Evolutionary conservation across 2,888 invertebrate genomes (phyloP).

Genomic region (Sphaerophoria taeniata): DNA sequence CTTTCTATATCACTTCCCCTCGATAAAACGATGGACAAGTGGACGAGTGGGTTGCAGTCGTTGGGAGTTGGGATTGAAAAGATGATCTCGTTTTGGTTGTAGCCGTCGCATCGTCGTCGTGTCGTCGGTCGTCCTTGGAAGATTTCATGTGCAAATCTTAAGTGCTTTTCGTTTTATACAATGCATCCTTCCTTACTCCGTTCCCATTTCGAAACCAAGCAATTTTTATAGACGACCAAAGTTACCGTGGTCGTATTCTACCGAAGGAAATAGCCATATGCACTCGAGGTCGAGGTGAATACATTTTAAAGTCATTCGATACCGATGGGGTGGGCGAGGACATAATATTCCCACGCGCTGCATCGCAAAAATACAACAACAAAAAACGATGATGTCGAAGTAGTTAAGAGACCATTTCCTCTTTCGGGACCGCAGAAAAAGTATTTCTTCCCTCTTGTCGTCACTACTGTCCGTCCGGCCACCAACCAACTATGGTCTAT

Average conservation of each 20-base stretch:
- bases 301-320: constrained; percentile 32
- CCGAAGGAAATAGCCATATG: constrained; percentile 52
- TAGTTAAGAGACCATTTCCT: constrained; percentile 62
- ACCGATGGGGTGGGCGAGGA: not conserved
- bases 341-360: not conserved
- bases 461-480: not conserved
- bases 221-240: not conserved
- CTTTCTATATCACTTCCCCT: not conserved
- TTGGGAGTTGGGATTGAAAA: constrained; percentile 17
- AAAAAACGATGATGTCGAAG: constrained; percentile 27
- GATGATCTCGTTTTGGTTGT: constrained; percentile 34
- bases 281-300: constrained; percentile 59
- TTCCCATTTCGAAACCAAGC: not conserved
- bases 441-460: not conserved
- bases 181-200: constrained; percentile 5
- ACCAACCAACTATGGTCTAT: not conserved
- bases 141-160: constrained; percentile 63
- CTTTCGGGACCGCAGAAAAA: constrained; percentile 9
- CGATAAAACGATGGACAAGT: not conserved
- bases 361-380: not conserved
- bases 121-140: constrained; percentile 17
- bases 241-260: constrained; percentile 35
- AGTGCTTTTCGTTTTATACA: constrained; percentile 53
- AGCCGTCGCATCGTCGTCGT: not conserved
- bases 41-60: not conserved